These are phyloP conservation scores for Melanotus villosus DNA, from an alignment of 2,888 invertebrate species.

Conservation along the genomic window DNA sequence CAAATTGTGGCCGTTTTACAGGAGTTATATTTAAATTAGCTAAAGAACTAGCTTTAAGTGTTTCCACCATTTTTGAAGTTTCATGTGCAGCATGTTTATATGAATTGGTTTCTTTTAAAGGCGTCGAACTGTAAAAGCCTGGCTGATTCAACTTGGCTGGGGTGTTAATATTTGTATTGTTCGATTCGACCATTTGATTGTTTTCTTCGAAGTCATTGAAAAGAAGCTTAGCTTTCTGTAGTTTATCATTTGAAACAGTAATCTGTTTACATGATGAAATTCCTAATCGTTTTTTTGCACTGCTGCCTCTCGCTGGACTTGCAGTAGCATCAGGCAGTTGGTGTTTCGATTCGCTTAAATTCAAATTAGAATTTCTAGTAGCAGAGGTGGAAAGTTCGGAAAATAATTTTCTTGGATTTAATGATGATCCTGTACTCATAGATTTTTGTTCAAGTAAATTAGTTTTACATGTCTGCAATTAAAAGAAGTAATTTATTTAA, in stretches of 20 bases:
- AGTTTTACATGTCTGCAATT: no score
- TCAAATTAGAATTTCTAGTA: not conserved
- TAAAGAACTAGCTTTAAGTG: not conserved
- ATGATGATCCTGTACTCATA: no score
- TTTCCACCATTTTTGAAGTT: not conserved
- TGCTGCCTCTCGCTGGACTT: not conserved
- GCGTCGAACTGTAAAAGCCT: not conserved
- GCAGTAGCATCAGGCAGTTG: not conserved
- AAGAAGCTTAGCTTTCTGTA: constrained; percentile 57
- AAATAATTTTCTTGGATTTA: no score
- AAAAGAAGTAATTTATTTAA: no score
- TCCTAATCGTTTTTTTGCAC: constrained; percentile 57
- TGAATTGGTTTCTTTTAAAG: not conserved
- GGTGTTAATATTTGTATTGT: not conserved
- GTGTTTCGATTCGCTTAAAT: not conserved
- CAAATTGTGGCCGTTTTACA: not conserved
- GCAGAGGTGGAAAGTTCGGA: no score
- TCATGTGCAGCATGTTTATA: not conserved
- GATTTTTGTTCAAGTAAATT: no score
- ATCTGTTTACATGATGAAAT: constrained; percentile 58
- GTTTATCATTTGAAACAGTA: constrained; percentile 57
- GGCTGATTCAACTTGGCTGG: not conserved
- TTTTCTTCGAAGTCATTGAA: constrained; percentile 48
- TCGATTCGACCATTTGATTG: not conserved
- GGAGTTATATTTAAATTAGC: constrained; percentile 3